Evolutionary conservation across 2,113 vertebrate genomes (phyloP), one percentile per base, ranked within the genome.

Genomic region (Neolamprologus sp.): DNA sequence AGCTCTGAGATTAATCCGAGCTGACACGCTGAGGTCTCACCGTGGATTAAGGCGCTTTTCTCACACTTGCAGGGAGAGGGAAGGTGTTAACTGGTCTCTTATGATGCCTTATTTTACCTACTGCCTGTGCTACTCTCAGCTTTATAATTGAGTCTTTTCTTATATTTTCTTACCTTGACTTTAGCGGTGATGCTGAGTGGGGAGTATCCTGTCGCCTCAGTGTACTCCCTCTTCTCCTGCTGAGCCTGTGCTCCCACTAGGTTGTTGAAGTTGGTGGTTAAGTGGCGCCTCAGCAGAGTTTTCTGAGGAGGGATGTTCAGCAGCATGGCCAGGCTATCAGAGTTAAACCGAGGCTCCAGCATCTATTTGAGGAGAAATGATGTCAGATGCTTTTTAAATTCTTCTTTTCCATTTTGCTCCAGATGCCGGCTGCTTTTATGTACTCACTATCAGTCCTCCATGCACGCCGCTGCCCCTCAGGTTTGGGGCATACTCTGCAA

Each of bases 401-500:
- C 16, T 73, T 16, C 0, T 42, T 8, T 9, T 45, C 4, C 40
- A 45, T 49, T 21, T 63, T 7, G 9, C 4, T 8, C 3, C 26
- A 21, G 9, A 0, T n/a, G 54, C 33, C 2, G 3, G 26, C 11
- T 55, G 21, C 21, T n/a, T 12, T 2, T 3, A 11, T 28, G 23
- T 14, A 94, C 98, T 98, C 94, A 99, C 99, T 23, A 99, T 97
- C 26, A 99, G 97, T 5, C 98, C 99, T 3, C 99, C 99, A 0
- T 99, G 99, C 42, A 99, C 98, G 0, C 99, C 98, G 1, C 99
- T 99, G 86, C 99, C 99, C 82, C 99, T 96, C 86, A 99, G 97
- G 92, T 99, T 99, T n/a, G 99, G 99, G 0, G 99, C 99, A 0
- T 99, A 99, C 86, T 99, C 99, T 0, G 99, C 99, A 92, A 99